Evolutionary conservation across 2,797 vertebrate genomes (phyloP), one percentile per base, ranked within the genome.

Genomic region (Pelobates cultripes): DNA sequence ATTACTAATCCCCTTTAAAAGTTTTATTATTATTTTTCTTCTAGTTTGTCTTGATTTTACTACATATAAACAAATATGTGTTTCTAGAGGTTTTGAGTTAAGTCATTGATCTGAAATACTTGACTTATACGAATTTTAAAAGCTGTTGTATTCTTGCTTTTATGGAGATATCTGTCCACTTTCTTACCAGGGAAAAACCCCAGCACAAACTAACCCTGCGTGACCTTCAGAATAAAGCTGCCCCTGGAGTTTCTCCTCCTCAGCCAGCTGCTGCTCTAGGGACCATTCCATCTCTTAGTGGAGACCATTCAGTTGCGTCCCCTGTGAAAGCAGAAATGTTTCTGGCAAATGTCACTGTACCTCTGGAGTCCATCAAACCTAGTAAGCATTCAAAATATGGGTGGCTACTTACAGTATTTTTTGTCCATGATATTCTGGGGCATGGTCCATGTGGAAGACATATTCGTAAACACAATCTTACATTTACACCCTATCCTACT

Each of bases 351-450:
- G 89, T 99, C 80, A 92, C 90, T 13, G 95, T 99, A 87, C 95
- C 97, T 86, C 93, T 99, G 91, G 98, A 99, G 85, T 95, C 96
- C 42, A 96, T 99, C 91, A 97, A 95, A 89, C 97, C 97, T 15
- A 98, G 98, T 99, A 91, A 96, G 94, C 0, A 12, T 0, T 67
- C 43, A n/a, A 43, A 28, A 28, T 28, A 28, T 28, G 28, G 28
- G 28, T 28, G 14, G 42, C 47, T 63, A 63, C n/a, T 10, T 13
- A n/a, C n/a, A 4, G 3, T 13, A 53, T 53, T 7, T 53, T 53
- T 2, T 53, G 51, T 53, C 13, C 13, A 53, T 53, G 7, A 53
- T 53, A 53, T 53, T 53, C 13, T 53, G 51, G 51, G 51, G 51
- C 51, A 53, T 7, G 28, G 28, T 28, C 28, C 28, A 28, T 28